A percentile compares a stretch with the other conserved stretches of the same genome.
Evolutionary conservation across 2,113 vertebrate species (phyloP).

Genomic region (Paradoxurus hermaphroditus): DNA sequence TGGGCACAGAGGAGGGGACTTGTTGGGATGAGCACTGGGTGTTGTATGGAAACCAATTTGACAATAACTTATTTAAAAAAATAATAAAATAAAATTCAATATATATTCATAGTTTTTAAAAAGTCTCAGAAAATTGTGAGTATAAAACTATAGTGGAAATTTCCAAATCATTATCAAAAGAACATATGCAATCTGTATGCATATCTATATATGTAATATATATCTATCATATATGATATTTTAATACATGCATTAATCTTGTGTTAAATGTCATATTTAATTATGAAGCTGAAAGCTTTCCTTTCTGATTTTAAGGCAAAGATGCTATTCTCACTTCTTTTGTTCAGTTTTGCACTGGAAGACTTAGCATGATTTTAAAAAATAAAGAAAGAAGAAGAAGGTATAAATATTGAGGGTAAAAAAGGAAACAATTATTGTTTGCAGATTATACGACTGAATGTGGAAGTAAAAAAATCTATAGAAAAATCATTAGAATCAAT

Average conservation of each 20-base stretch:
- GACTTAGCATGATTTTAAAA: background rate
- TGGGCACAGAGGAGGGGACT: too few species aligned
- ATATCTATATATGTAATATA: background rate
- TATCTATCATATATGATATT: background rate
- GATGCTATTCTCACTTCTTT: background rate
- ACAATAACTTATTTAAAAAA: too few species aligned
- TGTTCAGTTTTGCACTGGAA: background rate
- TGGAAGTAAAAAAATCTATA: background rate
- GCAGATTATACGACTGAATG: background rate
- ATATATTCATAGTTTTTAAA: slow-evolving; percentile 32
- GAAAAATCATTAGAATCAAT: background rate
- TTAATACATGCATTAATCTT: background rate
- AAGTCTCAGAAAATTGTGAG: slow-evolving; percentile 22
- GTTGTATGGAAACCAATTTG: too few species aligned
- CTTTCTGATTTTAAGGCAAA: background rate
- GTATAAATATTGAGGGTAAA: background rate
- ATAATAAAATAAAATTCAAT: slow-evolving; percentile 48
- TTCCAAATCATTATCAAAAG: background rate
- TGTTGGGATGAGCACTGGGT: too few species aligned
- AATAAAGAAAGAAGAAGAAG: background rate
- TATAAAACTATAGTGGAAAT: background rate
- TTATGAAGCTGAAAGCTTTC: background rate
- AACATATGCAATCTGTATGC: background rate
- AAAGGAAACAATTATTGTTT: background rate
- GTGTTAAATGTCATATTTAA: background rate